A percentile compares a stretch with the other conserved stretches of the same genome.
Conservation (phyloP, 2,113 vertebrate species). For the Sebastes schlegelii region DNA sequence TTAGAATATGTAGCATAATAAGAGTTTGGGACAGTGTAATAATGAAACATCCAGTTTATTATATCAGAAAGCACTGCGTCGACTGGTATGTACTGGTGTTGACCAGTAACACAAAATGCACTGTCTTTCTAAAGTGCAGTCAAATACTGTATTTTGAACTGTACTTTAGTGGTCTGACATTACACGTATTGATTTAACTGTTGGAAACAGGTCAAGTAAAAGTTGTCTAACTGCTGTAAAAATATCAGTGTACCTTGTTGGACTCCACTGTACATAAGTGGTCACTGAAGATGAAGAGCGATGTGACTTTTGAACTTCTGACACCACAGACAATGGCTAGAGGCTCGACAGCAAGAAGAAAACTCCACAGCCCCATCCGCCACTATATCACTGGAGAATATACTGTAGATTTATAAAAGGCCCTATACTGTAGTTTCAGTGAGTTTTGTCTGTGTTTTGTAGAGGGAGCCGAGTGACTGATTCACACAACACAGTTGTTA, state of each 20-base stretch:
- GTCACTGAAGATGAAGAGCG: conserved; percentile 20
- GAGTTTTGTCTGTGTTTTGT: conserved; percentile 38
- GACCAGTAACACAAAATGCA: conserved; percentile 24
- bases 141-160: conserved; percentile 5
- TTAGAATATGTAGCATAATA: conserved; percentile 14
- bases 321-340: not conserved
- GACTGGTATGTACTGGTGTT: conserved; percentile 17
- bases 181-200: not conserved
- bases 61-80: conserved; percentile 20
- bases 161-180: conserved; percentile 8
- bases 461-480: conserved; percentile 6
- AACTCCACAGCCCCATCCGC: not conserved
- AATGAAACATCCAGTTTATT: conserved; percentile 9
- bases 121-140: conserved; percentile 10
- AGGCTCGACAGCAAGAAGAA: not conserved
- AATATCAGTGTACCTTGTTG: conserved; percentile 1
- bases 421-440: not conserved
- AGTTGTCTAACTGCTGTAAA: conserved; percentile 29
- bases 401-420: conserved; percentile 37
- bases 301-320: conserved; percentile 26
- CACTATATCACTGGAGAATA: conserved; percentile 28
- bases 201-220: conserved; percentile 6
- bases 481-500: conserved; percentile 18
- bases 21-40: conserved; percentile 9
- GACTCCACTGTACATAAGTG: conserved; percentile 7